Base-by-base conservation (phyloP, 2,113 vertebrate species). In the Proteles cristata region DNA sequence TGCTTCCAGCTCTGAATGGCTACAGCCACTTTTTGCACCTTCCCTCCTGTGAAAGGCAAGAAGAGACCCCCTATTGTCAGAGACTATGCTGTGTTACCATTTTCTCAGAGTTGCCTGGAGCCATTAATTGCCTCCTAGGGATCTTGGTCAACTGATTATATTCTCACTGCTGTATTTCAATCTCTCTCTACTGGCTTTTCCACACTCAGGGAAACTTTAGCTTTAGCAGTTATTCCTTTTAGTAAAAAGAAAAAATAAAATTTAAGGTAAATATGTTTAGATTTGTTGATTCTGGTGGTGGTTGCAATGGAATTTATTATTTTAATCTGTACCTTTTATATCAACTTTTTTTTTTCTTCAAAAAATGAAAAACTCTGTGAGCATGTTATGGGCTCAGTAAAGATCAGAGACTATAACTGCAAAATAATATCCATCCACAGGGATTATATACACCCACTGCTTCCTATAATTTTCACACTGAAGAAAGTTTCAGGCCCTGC, bases 381-480 rank as follows among this genome's bases (percentile, higher is more conserved):
- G 68, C 7, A 8, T 33, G 12, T 66, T 87, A 83, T 7, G 10
- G 31, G 10, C 4, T 90, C 48, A 83, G 45, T 43, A 74, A 77
- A 31, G 28, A 90, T 88, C 66, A 91, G 65, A 90, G 35, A 77
- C 15, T 8, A 21, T 66, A 73, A 94, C 50, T 26, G 43, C 4
- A 43, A 73, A 95, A 33, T 19, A 77, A 17, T 8, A 14, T 77
- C n/a, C 11, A 9, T 91, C 68, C n/a, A 53, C 55, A 25, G 31
- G 16, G 11, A 35, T 10, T 68, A 11, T 12, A 48, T 4, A 25
- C 2, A 91, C 45, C 61, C 68, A 74, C 1, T 28, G 8, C 43
- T 90, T 97, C 39, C 26, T 85, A 10, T 82, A 55, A 69, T 79
- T 95, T 97, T 96, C 35, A 94, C 25, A 83, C 19, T 93, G 17